phyloP scores from a whole-genome alignment of 2,888 invertebrate genomes.

The Drosophila nr. perissopoda region DNA sequence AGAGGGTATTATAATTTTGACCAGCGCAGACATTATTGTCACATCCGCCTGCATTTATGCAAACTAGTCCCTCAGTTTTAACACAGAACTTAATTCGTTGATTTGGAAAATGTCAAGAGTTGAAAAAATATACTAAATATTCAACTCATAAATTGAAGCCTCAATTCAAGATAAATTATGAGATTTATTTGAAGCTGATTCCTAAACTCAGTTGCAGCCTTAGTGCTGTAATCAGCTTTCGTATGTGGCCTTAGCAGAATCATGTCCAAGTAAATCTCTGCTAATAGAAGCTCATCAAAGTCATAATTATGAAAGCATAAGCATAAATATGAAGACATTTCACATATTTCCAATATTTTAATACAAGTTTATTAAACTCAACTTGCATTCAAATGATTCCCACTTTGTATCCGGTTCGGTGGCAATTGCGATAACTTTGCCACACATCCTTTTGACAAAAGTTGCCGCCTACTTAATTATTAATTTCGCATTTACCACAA shows the following conservation, averaged over 20 bases:
- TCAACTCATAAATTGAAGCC: neutral
- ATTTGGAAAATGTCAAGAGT: neutral
- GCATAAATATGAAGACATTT: neutral
- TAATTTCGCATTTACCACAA: constrained; percentile 80
- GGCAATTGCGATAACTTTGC: constrained; percentile 45
- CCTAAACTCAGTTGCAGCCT: neutral
- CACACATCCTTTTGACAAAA: constrained; percentile 15
- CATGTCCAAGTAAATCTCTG: neutral
- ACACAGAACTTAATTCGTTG: too few species aligned
- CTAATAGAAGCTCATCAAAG: neutral
- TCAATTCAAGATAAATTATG: neutral
- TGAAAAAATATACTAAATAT: neutral
- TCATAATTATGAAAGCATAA: neutral
- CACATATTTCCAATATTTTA: neutral
- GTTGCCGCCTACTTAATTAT: constrained; percentile 71
- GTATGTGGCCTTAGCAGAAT: neutral
- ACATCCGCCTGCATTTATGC: neutral
- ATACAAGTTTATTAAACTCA: neutral
- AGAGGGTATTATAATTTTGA: neutral
- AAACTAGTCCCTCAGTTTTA: neutral
- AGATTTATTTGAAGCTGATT: neutral
- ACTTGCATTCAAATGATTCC: constrained; percentile 25
- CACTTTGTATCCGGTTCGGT: constrained; percentile 38
- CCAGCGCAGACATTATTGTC: neutral
- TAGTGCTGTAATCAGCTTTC: neutral